Conservation (phyloP, 1,140 invertebrate genomes). For the Eumaeus atala region DNA sequence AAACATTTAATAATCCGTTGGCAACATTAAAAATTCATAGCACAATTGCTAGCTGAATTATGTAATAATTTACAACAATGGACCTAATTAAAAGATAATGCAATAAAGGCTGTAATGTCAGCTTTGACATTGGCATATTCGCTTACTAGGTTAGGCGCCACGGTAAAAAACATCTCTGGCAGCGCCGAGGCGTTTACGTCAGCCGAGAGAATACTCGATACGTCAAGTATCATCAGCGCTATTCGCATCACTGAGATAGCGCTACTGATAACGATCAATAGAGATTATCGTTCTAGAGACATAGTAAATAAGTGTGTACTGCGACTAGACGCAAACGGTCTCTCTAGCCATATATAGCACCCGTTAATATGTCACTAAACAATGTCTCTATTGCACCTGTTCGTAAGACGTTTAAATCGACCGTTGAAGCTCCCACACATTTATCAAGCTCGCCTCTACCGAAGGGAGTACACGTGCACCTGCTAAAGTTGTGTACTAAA, state of each 20-base stretch:
- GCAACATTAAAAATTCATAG: slow-evolving; percentile 6
- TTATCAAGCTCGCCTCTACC: slow-evolving; percentile 27
- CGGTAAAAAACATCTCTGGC: slow-evolving; percentile 48
- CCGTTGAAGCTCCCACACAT: slow-evolving; percentile 45
- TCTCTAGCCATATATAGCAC: slow-evolving; percentile 4
- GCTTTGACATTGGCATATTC: slow-evolving; percentile 60
- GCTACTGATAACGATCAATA: slow-evolving; percentile 26
- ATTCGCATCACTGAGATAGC: slow-evolving; percentile 36
- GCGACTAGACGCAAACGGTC: slow-evolving; percentile 13
- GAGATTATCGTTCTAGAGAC: not conserved
- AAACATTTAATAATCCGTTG: slow-evolving; percentile 1
- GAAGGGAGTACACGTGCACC: slow-evolving; percentile 34
- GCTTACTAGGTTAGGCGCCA: slow-evolving; percentile 58
- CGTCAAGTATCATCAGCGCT: slow-evolving; percentile 33
- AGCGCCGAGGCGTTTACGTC: slow-evolving; percentile 48
- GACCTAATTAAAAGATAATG: slow-evolving; percentile 23
- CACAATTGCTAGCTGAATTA: slow-evolving; percentile 13
- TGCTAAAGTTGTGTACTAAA: slow-evolving; percentile 25
- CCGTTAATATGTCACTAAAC: slow-evolving; percentile 13
- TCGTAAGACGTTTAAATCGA: slow-evolving; percentile 31
- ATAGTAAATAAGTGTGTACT: slow-evolving; percentile 1
- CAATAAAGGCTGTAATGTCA: slow-evolving; percentile 26
- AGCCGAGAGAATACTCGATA: slow-evolving; percentile 49
- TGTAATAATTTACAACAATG: slow-evolving; percentile 28
- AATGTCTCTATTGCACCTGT: slow-evolving; percentile 38